Evolutionary conservation across 2,113 vertebrate species (phyloP).

Genomic region (Pygathrix nemaeus): DNA sequence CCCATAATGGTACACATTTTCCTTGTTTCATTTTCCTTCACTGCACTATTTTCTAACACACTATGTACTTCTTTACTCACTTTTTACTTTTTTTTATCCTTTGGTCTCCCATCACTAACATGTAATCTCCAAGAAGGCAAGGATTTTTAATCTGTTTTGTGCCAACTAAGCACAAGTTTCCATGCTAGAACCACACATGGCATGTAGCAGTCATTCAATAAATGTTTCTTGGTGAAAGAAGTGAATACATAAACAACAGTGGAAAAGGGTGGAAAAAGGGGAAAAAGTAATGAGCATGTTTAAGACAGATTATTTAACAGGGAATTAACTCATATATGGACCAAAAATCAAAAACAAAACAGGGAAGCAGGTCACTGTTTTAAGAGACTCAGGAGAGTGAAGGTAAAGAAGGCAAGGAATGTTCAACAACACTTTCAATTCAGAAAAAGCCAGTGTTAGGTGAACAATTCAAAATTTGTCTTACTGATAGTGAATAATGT

Average conservation of each 20-base stretch:
- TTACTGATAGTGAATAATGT: background rate
- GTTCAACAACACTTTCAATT: background rate
- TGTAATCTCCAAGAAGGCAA: background rate
- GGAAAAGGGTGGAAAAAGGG: background rate
- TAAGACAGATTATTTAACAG: background rate
- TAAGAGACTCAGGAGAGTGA: background rate
- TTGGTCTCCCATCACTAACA: background rate
- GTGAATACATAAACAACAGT: background rate
- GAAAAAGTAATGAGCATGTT: background rate
- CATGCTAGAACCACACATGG: background rate
- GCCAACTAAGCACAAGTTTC: background rate
- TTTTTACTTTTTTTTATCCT: background rate
- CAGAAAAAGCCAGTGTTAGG: background rate
- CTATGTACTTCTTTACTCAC: background rate
- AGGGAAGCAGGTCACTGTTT: background rate
- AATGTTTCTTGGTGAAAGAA: background rate
- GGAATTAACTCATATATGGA: background rate
- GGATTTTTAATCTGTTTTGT: background rate
- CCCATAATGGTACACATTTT: background rate
- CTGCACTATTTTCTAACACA: background rate
- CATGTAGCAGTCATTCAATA: background rate
- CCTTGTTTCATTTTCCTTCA: background rate
- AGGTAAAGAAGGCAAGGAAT: background rate
- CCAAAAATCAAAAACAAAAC: background rate
- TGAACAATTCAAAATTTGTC: slow-evolving; percentile 25